Evolutionary conservation across 2,888 invertebrate species (phyloP).

Genomic region (Latheticus oryzae): DNA sequence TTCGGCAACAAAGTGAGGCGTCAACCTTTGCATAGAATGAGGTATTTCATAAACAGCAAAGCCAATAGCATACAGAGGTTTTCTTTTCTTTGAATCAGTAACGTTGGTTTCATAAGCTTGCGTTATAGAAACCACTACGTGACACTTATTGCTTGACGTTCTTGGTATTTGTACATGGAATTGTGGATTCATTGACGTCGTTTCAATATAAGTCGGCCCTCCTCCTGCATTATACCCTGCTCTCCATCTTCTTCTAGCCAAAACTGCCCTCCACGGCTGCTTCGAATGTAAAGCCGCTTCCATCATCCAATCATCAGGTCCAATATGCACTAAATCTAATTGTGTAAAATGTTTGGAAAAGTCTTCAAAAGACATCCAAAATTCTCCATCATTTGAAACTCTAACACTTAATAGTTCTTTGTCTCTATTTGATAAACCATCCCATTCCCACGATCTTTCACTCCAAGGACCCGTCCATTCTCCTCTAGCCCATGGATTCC

Average conservation of each 20-base stretch:
- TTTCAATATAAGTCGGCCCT: conserved; percentile 72
- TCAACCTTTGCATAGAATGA: conserved; percentile 71
- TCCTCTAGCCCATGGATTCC: conserved; percentile 76
- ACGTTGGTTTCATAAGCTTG: conserved; percentile 72
- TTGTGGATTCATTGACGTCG: conserved; percentile 77
- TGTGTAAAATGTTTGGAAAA: conserved; percentile 75
- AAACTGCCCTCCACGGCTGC: conserved; percentile 78
- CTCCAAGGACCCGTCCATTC: conserved; percentile 82
- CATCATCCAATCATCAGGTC: conserved; percentile 81
- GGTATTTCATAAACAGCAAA: conserved; percentile 80
- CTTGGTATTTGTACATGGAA: conserved; percentile 78
- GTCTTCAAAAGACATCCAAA: conserved; percentile 80
- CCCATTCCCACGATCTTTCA: conserved; percentile 77
- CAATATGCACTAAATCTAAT: conserved; percentile 79
- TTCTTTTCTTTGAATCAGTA: conserved; percentile 66
- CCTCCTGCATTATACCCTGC: conserved; percentile 79
- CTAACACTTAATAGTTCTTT: conserved; percentile 73
- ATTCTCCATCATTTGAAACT: conserved; percentile 76
- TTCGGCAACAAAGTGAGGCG: conserved; percentile 72
- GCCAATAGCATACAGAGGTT: conserved; percentile 73
- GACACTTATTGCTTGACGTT: conserved; percentile 73
- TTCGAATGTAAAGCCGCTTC: conserved; percentile 76
- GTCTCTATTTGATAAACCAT: conserved; percentile 72
- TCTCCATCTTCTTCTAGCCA: conserved; percentile 76
- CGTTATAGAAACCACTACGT: conserved; percentile 78